A percentile compares a stretch with the other conserved stretches of the same genome.
Evolutionary conservation across 2,113 vertebrate genomes (phyloP).

Genomic region (Syngnathus floridae): DNA sequence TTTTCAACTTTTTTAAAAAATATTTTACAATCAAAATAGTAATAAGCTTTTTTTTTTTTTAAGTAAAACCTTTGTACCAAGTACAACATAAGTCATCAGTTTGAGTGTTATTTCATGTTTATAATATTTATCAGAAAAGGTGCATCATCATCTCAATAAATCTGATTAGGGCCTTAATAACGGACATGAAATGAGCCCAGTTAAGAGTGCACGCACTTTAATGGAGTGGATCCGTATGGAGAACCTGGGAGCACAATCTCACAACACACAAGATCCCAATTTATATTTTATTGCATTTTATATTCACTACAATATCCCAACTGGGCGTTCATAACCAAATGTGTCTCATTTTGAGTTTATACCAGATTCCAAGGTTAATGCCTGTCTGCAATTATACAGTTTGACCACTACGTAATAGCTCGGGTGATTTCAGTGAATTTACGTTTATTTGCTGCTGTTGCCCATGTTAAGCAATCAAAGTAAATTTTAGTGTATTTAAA

Average conservation of each 20-base stretch:
- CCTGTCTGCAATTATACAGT: background rate
- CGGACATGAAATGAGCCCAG: slow-evolving; percentile 19
- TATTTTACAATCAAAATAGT: background rate
- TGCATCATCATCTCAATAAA: background rate
- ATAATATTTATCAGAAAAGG: slow-evolving; percentile 2
- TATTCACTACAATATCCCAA: slow-evolving; percentile 1
- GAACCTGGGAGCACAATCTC: slow-evolving; percentile 4
- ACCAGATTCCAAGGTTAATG: slow-evolving; percentile 4
- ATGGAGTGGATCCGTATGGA: slow-evolving; percentile 6
- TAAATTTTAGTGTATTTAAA: no score
- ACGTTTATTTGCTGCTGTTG: background rate
- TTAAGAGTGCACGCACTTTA: slow-evolving; percentile 23
- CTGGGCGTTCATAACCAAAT: background rate
- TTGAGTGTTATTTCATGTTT: background rate
- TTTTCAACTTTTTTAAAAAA: background rate
- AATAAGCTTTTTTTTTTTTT: no score
- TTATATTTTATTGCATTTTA: slow-evolving; percentile 5
- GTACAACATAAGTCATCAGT: background rate
- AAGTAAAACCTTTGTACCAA: background rate
- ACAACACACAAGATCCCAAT: slow-evolving; percentile 4
- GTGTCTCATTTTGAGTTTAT: slow-evolving; percentile 4
- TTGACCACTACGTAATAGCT: background rate
- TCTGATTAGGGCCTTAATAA: slow-evolving; percentile 4
- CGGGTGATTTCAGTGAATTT: background rate
- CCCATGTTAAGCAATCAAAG: background rate